Conservation (phyloP, 2,888 invertebrate genomes). For the Altica lythri region DNA sequence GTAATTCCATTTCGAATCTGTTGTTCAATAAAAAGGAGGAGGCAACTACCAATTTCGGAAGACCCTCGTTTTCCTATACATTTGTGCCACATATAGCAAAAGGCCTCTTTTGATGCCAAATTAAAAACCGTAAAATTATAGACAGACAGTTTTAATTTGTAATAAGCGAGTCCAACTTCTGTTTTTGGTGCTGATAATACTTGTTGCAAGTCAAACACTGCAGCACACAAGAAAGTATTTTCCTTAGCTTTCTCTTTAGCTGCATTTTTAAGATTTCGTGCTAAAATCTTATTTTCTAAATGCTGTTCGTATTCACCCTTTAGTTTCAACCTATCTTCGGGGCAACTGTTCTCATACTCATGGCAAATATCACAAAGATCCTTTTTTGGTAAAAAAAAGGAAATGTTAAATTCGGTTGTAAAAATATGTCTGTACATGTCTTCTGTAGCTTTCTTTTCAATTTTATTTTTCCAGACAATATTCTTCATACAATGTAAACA, state of each 20-base stretch:
- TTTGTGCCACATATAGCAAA: slow-evolving; percentile 34
- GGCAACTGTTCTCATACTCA: slow-evolving; percentile 24
- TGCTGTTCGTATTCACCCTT: slow-evolving; percentile 35
- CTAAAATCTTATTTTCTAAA: slow-evolving; percentile 35
- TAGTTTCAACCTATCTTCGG: slow-evolving; percentile 27
- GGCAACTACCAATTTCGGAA: slow-evolving; percentile 32
- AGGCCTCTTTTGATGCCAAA: slow-evolving; percentile 15
- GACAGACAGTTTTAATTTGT: background rate
- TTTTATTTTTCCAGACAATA: too few species aligned
- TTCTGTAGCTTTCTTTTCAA: too few species aligned
- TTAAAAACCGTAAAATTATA: slow-evolving; percentile 26
- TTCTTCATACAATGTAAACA: too few species aligned
- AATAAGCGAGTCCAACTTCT: slow-evolving; percentile 25
- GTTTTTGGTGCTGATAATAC: slow-evolving; percentile 23
- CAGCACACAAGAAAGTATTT: slow-evolving; percentile 1
- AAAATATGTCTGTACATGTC: too few species aligned
- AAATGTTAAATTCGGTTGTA: slow-evolving; percentile 43
- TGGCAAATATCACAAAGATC: slow-evolving; percentile 34
- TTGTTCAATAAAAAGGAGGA: background rate
- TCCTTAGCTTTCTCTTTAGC: slow-evolving; percentile 13
- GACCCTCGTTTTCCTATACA: slow-evolving; percentile 28
- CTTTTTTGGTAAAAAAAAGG: slow-evolving; percentile 42
- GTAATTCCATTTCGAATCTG: background rate
- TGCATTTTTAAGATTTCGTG: slow-evolving; percentile 37
- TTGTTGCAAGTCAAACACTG: slow-evolving; percentile 27